These are phyloP conservation scores for Lophotriccus pileatus DNA, from an alignment of 2,797 vertebrate genomes.

Conservation along the genomic window DNA sequence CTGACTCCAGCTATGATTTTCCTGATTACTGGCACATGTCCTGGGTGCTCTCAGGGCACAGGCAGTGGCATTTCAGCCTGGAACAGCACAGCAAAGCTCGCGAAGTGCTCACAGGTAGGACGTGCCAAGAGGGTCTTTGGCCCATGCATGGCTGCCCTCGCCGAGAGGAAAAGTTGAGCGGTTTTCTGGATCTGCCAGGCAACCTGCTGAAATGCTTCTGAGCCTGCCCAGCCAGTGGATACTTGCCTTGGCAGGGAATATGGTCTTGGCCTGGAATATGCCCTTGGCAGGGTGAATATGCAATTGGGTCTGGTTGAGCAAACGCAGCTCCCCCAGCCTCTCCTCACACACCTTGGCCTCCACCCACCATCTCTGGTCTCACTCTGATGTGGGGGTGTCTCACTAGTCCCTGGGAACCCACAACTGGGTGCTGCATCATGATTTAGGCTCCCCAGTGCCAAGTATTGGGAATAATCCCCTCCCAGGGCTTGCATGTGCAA, in stretches of 20 bases:
- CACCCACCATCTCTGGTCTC: neutral
- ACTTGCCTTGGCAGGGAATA: neutral
- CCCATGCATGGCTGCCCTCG: neutral
- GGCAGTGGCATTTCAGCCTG: neutral
- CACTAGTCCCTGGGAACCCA: neutral
- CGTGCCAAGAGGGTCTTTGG: neutral
- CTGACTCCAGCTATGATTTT: neutral
- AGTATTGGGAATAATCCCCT: neutral
- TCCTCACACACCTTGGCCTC: neutral
- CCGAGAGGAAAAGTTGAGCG: neutral
- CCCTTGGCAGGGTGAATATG: neutral
- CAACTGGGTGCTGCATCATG: neutral
- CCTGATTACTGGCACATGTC: neutral
- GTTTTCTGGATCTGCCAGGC: neutral
- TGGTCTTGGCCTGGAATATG: neutral
- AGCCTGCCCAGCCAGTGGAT: neutral
- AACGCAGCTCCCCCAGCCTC: neutral
- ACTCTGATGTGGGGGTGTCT: rapidly evolving
- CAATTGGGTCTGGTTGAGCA: neutral
- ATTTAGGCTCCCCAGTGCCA: neutral
- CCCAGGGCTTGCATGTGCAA: neutral
- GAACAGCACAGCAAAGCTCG: neutral
- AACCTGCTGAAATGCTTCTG: neutral
- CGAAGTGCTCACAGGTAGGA: neutral
- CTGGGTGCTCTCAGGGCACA: neutral